Evolutionary conservation across 2,797 vertebrate species (phyloP).

Genomic region (Cossypha caffra): DNA sequence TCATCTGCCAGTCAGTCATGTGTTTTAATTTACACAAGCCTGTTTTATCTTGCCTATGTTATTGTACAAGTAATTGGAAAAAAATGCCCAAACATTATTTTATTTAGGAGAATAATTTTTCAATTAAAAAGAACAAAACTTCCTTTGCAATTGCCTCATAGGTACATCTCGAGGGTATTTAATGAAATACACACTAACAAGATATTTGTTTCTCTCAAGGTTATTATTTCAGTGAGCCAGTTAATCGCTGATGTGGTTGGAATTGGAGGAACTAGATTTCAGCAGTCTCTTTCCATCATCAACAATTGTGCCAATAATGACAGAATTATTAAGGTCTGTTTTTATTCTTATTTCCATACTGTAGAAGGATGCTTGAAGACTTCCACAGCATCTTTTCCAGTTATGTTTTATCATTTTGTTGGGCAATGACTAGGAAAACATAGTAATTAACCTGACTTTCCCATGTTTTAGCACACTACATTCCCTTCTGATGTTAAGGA

Average conservation of each 20-base stretch:
- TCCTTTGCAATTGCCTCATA: not conserved
- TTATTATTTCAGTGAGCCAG: constrained; percentile 98
- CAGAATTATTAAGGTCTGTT: constrained; percentile 90
- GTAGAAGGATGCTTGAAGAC: not conserved
- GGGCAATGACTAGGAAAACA: not conserved
- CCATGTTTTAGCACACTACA: constrained; percentile 85
- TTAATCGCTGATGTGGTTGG: constrained; percentile 97
- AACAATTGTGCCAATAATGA: constrained; percentile 99
- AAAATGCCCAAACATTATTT: not conserved
- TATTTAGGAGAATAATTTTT: not conserved
- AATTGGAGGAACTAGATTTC: constrained; percentile 95
- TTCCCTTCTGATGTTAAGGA: constrained; percentile 97
- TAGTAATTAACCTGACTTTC: not conserved
- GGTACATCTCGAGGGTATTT: not conserved
- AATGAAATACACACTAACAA: not conserved
- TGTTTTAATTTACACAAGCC: not conserved
- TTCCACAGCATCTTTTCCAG: not conserved
- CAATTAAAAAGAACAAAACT: not conserved
- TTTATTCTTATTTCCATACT: not conserved
- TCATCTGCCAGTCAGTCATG: not conserved
- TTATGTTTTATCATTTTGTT: not conserved
- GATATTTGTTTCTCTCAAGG: constrained; percentile 76
- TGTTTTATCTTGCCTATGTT: not conserved
- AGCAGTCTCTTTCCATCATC: constrained; percentile 96
- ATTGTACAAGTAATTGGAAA: not conserved